Percentiles rank a stretch among this genome's conserved stretches.
phyloP scores from a whole-genome alignment of 2,797 vertebrate species.

The Pempheris klunzingeri region DNA sequence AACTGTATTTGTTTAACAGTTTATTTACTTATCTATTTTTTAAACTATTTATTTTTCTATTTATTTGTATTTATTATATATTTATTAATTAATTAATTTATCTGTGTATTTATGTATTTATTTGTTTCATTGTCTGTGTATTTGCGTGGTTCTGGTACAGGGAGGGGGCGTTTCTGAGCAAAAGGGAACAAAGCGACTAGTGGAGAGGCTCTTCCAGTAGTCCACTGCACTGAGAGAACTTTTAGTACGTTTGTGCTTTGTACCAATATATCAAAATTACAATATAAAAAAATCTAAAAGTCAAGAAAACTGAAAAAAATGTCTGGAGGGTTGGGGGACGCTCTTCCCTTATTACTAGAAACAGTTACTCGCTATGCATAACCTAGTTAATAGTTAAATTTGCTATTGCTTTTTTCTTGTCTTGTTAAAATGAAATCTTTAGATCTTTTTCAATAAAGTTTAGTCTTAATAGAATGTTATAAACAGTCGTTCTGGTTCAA shows the following conservation, averaged over 20 bases:
- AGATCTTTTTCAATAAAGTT: slow-evolving; percentile 99
- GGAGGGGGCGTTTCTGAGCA: slow-evolving; percentile 97
- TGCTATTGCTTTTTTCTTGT: slow-evolving; percentile 99
- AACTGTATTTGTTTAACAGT: slow-evolving; percentile 84
- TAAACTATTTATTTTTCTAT: slow-evolving; percentile 93
- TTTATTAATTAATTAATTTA: slow-evolving; percentile 86
- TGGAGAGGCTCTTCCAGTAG: slow-evolving; percentile 96
- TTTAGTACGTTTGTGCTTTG: slow-evolving; percentile 99
- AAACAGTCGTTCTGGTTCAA: slow-evolving; percentile 99
- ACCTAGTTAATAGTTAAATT: slow-evolving; percentile 99
- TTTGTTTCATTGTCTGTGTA: slow-evolving; percentile 94
- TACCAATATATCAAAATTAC: slow-evolving; percentile 99
- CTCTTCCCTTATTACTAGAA: slow-evolving; percentile 99
- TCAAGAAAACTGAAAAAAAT: slow-evolving; percentile 88
- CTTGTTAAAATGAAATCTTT: slow-evolving; percentile 99
- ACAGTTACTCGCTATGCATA: slow-evolving; percentile 99
- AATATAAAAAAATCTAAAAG: slow-evolving; percentile 89
- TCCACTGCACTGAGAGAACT: slow-evolving; percentile 99
- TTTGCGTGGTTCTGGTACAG: slow-evolving; percentile 92
- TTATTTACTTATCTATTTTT: slow-evolving; percentile 85
- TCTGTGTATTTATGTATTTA: slow-evolving; percentile 89
- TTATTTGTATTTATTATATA: slow-evolving; percentile 89
- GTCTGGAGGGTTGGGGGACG: slow-evolving; percentile 93
- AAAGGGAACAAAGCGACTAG: slow-evolving; percentile 98
- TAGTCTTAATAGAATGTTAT: slow-evolving; percentile 99